Evolutionary conservation across 2,113 vertebrate genomes (phyloP).

Genomic region (Typhlomys cinereus): DNA sequence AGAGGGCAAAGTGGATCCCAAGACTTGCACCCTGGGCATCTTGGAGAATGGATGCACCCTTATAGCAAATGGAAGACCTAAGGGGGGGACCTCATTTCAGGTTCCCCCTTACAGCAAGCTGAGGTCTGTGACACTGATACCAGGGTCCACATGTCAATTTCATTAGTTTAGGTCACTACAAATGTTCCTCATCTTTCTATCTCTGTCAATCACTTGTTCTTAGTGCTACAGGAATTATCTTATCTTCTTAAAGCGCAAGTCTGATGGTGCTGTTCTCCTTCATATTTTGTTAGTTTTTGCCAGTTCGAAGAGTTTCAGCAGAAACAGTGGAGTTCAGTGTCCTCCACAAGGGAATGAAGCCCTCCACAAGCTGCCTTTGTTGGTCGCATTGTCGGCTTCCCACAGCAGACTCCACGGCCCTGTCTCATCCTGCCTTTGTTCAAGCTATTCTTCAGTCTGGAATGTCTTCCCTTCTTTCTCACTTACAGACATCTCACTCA

Average conservation of each 20-base stretch:
- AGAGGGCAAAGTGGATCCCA: not conserved
- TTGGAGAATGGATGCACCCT: not conserved
- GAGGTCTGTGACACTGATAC: not conserved
- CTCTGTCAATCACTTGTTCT: not conserved
- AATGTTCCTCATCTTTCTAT: not conserved
- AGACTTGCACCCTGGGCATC: not conserved
- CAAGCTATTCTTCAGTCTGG: constrained; percentile 70
- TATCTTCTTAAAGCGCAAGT: constrained; percentile 21
- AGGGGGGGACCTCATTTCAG: not conserved
- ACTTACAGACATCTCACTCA: not conserved
- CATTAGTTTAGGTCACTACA: not conserved
- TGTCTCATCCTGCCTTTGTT: constrained; percentile 57
- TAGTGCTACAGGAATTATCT: not conserved
- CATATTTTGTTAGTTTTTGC: not conserved
- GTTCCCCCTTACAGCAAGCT: not conserved
- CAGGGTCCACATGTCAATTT: too few species aligned
- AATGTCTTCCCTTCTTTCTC: not conserved
- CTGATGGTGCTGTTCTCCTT: not conserved
- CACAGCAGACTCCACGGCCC: constrained; percentile 10
- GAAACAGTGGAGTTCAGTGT: not conserved
- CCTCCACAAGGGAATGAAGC: not conserved
- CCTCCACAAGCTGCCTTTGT: constrained; percentile 37
- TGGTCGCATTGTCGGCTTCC: constrained; percentile 30
- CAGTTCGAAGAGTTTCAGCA: not conserved
- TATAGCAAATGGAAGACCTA: not conserved